These are phyloP conservation scores for Indri indri DNA, from an alignment of 2,113 vertebrate species.

Conservation along the genomic window DNA sequence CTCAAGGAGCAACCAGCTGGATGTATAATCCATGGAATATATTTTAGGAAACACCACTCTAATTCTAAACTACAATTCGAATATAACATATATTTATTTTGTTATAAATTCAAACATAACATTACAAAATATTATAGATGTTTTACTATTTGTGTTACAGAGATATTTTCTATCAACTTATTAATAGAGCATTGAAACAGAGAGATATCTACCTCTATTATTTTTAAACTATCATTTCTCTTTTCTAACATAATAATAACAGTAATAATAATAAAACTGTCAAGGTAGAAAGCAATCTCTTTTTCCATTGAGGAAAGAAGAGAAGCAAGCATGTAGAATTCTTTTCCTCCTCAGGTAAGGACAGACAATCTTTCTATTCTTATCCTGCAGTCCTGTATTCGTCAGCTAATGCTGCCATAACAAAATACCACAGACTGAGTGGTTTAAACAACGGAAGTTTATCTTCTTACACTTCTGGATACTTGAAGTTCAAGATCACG, in stretches of 20 bases:
- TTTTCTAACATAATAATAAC: constrained; percentile 11
- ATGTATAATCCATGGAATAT: background rate
- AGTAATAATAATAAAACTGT: background rate
- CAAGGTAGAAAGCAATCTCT: background rate
- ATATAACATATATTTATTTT: background rate
- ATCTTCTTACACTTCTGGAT: background rate
- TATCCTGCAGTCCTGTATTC: background rate
- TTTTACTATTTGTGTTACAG: background rate
- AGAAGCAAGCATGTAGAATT: background rate
- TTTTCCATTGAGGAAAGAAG: background rate
- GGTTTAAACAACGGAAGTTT: background rate
- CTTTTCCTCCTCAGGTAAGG: background rate
- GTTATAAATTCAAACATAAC: background rate
- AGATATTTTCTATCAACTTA: background rate
- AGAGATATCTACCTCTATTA: background rate
- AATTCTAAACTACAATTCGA: background rate
- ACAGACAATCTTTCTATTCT: background rate
- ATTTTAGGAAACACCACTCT: background rate
- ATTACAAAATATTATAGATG: background rate
- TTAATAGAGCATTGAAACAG: background rate
- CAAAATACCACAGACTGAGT: background rate
- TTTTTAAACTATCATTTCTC: background rate
- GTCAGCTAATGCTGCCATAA: background rate
- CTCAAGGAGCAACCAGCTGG: background rate
- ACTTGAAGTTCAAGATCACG: background rate